phyloP scores from a whole-genome alignment of 2,888 invertebrate species.

The Anthoptus insignis region DNA sequence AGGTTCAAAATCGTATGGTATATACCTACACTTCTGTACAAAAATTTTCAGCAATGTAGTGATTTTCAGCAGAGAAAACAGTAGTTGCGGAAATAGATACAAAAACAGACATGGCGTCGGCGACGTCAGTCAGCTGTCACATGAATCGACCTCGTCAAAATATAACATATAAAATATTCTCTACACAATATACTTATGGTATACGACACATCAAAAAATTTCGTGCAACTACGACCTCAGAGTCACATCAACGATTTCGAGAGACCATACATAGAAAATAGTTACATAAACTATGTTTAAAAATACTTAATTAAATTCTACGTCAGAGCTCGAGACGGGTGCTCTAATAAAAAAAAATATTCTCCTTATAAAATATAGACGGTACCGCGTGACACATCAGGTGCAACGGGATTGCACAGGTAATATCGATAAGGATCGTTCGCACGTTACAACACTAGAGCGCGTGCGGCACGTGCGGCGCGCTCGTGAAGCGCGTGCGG shows the following conservation, averaged over 20 bases:
- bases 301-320: conserved; percentile 13
- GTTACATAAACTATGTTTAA: conserved; percentile 15
- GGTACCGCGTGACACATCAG: conserved; percentile 16
- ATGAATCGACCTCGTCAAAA: conserved; percentile 28
- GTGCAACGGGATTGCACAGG: conserved; percentile 11
- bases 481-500: not conserved
- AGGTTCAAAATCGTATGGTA: too few relatives aligned
- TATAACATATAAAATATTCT: conserved; percentile 22
- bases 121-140: conserved; percentile 33
- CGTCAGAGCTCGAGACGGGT: conserved; percentile 5
- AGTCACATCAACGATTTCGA: not conserved
- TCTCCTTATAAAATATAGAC: conserved; percentile 20
- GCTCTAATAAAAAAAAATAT: conserved; percentile 15
- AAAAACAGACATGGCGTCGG: conserved; percentile 9
- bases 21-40: too few relatives aligned
- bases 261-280: conserved; percentile 8
- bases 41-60: too few relatives aligned
- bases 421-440: conserved; percentile 15
- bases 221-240: not conserved
- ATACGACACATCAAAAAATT: not conserved
- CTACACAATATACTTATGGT: conserved; percentile 2
- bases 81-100: not conserved
- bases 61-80: not conserved
- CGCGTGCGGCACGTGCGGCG: not conserved
- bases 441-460: conserved; percentile 2